These are phyloP conservation scores for Sesia bembeciformis DNA, from an alignment of 2,888 invertebrate species.

Conservation along the genomic window DNA sequence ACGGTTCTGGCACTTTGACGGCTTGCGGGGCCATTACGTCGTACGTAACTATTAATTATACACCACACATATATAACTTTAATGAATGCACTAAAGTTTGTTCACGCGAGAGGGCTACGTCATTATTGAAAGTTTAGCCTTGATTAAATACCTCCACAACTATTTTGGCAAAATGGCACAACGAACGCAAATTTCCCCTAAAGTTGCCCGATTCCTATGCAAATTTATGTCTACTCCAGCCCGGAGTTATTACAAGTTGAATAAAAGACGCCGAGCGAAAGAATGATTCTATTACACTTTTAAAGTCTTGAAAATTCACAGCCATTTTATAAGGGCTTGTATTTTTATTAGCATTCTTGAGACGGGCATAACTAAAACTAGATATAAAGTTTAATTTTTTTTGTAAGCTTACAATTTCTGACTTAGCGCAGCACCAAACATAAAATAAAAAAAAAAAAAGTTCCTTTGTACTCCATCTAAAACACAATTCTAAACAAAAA, in stretches of 20 bases:
- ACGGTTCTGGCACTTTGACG: no score
- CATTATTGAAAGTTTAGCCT: slow-evolving; percentile 23
- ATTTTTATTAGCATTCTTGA: no score
- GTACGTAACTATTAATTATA: background rate
- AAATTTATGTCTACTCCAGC: slow-evolving; percentile 32
- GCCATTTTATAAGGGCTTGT: no score
- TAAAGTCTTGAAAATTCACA: background rate
- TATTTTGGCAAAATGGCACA: slow-evolving; percentile 34
- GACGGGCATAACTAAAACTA: no score
- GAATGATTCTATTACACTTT: slow-evolving; percentile 9
- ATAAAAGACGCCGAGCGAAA: slow-evolving; percentile 16
- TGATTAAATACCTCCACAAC: slow-evolving; percentile 39
- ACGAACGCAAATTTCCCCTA: slow-evolving; percentile 28
- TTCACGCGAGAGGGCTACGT: slow-evolving; percentile 13
- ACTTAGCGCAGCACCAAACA: no score
- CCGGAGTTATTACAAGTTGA: slow-evolving; percentile 17
- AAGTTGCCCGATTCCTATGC: slow-evolving; percentile 37
- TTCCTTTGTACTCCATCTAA: no score
- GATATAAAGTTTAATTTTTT: no score
- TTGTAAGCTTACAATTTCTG: no score
- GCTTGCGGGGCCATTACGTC: no score
- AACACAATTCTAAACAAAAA: no score
- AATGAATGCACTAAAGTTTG: slow-evolving; percentile 18
- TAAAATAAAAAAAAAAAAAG: no score
- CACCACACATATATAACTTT: slow-evolving; percentile 15